Evolutionary conservation across 2,888 invertebrate species (phyloP).

Genomic region (Tenthredo distinguenda): DNA sequence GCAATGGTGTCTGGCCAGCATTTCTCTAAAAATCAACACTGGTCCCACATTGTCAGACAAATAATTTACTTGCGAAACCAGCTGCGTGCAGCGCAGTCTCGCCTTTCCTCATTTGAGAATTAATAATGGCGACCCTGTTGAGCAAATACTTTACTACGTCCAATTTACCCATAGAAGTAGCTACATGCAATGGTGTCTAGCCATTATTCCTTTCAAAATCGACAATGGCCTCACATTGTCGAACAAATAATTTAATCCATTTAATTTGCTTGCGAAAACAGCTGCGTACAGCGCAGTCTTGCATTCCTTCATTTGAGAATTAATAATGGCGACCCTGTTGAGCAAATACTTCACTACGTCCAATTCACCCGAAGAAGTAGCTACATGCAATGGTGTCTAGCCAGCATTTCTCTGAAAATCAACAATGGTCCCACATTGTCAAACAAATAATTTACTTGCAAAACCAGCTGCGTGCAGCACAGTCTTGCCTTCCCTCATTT

Average conservation of each 20-base stretch:
- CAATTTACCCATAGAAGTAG: background rate
- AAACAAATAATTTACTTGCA: background rate
- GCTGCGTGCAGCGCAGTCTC: slow-evolving; percentile 79
- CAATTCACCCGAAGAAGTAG: background rate
- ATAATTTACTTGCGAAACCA: background rate
- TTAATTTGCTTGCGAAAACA: background rate
- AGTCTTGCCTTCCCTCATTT: slow-evolving; percentile 83
- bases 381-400: slow-evolving; percentile 66
- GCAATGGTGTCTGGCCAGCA: slow-evolving; percentile 66
- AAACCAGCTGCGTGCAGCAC: slow-evolving; percentile 60
- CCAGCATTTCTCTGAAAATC: background rate
- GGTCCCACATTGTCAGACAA: background rate
- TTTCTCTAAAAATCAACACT: background rate
- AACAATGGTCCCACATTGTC: background rate
- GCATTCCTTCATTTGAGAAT: slow-evolving; percentile 82
- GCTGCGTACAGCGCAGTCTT: slow-evolving; percentile 79
- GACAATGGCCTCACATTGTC: background rate
- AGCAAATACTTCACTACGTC: slow-evolving; percentile 81
- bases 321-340: slow-evolving; percentile 87
- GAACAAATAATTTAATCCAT: background rate
- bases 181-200: slow-evolving; percentile 66
- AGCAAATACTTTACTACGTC: background rate
- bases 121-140: background rate
- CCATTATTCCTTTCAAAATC: background rate
- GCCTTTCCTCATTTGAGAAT: slow-evolving; percentile 78